Evolutionary conservation across 2,797 vertebrate genomes (phyloP), one percentile per base, ranked within the genome.

Genomic region (Carcharodon carcharias): DNA sequence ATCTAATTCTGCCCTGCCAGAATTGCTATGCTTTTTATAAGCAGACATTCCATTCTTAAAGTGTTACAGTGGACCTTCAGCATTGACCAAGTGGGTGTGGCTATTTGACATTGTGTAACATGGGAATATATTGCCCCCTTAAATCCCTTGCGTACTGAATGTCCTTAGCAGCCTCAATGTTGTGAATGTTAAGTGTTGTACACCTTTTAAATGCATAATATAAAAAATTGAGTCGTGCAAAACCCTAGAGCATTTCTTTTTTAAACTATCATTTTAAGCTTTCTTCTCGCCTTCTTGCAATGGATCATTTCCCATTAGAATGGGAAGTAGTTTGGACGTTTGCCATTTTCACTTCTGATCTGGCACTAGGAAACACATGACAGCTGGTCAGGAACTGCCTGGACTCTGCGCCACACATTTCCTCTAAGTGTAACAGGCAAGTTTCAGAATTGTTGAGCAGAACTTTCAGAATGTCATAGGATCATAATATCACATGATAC

Each of bases 341-440:
- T 93, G 91, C 91, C 61, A 93, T 93, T 93, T 93, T 93, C 61
- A 93, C n/a, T 93, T 67, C 18, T 65, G 91, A 40, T 65, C 61
- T 45, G 91, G 58, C 61, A 45, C n/a, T 35, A 93, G 63, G 26
- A 45, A 93, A 63, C 63, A 93, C 63, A 67, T 45, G 63, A 45
- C 91, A 93, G 91, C 91, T 93, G 63, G 63, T 93, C n/a, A 45
- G 61, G 61, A 67, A 93, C 16, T 23, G 14, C 40, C 91, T 26
- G n/a, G 61, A 93, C 61, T 93, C 35, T 35, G 8, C 87, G 31
- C 63, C 61, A 45, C 91, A 93, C n/a, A 12, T 93, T 93, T 93
- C n/a, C 61, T 93, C 18, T 21, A 26, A 58, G 21, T 65, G 35
- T 50, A 50, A 85, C 82, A 26, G 40, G 40, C 63, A 92, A 65